Percentiles rank a stretch among this genome's conserved stretches.
Conservation (phyloP, 2,113 vertebrate genomes). For the Eidolon helvum region DNA sequence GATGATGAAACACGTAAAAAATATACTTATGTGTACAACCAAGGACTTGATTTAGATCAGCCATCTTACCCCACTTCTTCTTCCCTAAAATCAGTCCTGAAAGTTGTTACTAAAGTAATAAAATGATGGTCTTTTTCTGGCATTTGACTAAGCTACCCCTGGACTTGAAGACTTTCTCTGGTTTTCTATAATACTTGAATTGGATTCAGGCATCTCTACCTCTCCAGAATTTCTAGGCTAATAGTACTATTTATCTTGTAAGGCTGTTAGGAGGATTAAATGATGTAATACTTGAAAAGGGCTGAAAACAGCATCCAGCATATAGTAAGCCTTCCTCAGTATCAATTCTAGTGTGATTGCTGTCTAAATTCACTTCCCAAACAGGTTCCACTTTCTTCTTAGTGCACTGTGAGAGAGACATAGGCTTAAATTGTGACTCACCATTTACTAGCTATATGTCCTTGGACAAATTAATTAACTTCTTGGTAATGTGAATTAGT, state of each 20-base stretch:
- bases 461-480: neutral
- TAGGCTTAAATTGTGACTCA: neutral
- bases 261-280: neutral
- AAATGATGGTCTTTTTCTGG: neutral
- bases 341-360: neutral
- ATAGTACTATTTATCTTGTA: neutral
- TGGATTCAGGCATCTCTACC: neutral
- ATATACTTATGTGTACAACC: neutral
- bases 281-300: neutral
- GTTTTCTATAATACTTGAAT: neutral
- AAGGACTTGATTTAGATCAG: neutral
- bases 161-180: neutral
- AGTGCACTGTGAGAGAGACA: neutral
- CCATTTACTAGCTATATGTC: neutral
- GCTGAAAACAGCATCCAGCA: neutral
- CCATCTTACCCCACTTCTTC: neutral
- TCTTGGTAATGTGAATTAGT: neutral
- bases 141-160: neutral
- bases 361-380: neutral
- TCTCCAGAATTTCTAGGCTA: neutral
- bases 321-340: neutral
- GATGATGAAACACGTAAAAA: constrained; percentile 52
- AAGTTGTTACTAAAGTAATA: neutral
- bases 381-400: neutral
- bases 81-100: neutral